phyloP scores from a whole-genome alignment of 2,888 invertebrate genomes.

The Monoplex corrugatus region DNA sequence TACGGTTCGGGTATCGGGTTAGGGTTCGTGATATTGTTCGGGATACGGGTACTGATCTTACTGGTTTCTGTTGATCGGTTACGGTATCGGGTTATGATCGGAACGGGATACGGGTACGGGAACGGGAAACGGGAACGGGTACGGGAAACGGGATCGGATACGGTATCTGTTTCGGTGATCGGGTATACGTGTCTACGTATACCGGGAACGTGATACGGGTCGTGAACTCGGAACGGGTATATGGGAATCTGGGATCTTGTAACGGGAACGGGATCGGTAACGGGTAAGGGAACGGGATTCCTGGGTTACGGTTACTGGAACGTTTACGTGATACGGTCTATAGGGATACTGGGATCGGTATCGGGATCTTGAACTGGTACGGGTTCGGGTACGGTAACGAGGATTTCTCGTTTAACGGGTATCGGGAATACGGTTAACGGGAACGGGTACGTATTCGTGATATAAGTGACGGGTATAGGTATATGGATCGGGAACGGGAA shows the following conservation, averaged over 20 bases:
- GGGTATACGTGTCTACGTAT: too few species aligned
- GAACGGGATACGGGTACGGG: neutral
- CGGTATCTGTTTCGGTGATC: conserved; percentile 56
- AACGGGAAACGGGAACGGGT: conserved; percentile 55
- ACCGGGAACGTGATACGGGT: too few species aligned
- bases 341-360: conserved; percentile 50
- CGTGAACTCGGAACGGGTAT: conserved; percentile 38
- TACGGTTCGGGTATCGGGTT: conserved; percentile 47
- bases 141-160: conserved; percentile 37
- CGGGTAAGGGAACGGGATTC: conserved; percentile 52
- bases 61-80: too few species aligned
- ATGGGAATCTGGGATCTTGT: conserved; percentile 49
- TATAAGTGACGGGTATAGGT: conserved; percentile 53
- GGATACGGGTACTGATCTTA: conserved; percentile 54
- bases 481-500: conserved; percentile 55
- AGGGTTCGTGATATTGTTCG: conserved; percentile 54
- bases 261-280: conserved; percentile 52
- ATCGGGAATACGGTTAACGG: too few species aligned
- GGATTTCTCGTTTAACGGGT: too few species aligned
- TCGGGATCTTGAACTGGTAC: conserved; percentile 54
- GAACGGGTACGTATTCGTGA: conserved; percentile 53
- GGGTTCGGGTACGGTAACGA: conserved; percentile 54
- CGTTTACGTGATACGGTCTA: conserved; percentile 56
- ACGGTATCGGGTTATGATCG: conserved; percentile 50
- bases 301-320: conserved; percentile 37